Conservation (phyloP, 2,797 vertebrate species). For the Kryptopterus vitreolus region DNA sequence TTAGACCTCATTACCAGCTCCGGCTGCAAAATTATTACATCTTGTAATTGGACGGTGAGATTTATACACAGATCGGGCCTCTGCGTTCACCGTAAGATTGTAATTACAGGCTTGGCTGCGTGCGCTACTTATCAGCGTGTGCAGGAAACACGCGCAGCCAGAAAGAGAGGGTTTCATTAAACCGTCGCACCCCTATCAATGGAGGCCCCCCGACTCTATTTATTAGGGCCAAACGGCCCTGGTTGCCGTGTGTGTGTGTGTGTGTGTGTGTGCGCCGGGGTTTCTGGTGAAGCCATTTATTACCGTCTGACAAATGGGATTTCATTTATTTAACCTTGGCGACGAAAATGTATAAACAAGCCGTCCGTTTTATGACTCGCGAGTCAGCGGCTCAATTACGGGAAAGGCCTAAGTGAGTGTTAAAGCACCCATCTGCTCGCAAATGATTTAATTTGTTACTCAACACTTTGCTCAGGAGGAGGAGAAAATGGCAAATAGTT, state of each 20-base stretch:
- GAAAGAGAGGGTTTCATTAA: conserved; percentile 93
- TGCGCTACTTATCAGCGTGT: conserved; percentile 93
- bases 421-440: conserved; percentile 99
- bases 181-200: conserved; percentile 95
- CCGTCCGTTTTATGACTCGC: conserved; percentile 97
- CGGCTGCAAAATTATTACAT: conserved; percentile 99
- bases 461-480: conserved; percentile 77
- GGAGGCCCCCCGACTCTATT: conserved; percentile 91
- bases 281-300: conserved; percentile 88
- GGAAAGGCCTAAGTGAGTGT: conserved; percentile 99
- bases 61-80: conserved; percentile 92
- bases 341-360: conserved; percentile 98
- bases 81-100: conserved; percentile 90
- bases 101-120: conserved; percentile 95
- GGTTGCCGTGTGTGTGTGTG: conserved; percentile 76
- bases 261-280: conserved; percentile 79
- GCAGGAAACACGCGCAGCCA: conserved; percentile 93
- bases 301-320: conserved; percentile 99
- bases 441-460: conserved; percentile 99
- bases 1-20: conserved; percentile 99
- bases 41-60: conserved; percentile 99
- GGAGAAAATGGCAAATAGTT: background rate
- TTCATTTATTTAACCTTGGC: conserved; percentile 99
- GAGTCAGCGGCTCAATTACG: conserved; percentile 99
- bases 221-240: conserved; percentile 96